Conservation (phyloP, 2,797 vertebrate species). For the Poecile montanus region DNA sequence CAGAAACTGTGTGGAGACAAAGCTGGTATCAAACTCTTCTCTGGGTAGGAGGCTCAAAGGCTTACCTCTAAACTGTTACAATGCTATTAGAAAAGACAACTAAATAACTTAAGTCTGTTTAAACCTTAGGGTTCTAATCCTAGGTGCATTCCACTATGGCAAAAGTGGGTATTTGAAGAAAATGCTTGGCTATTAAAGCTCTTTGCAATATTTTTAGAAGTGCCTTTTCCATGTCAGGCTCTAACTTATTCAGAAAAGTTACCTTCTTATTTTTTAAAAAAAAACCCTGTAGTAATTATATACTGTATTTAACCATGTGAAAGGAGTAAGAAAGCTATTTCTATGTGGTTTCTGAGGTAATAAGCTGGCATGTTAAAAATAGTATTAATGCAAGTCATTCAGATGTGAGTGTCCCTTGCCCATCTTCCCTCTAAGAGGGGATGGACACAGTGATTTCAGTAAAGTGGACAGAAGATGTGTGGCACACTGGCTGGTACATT, state of each 20-base stretch:
- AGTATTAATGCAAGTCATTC: conserved; percentile 31
- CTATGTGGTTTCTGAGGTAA: conserved; percentile 62
- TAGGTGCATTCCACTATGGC: conserved; percentile 4
- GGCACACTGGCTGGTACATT: background rate
- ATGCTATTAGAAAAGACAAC: background rate
- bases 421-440: background rate
- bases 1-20: background rate
- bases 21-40: background rate
- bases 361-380: conserved; percentile 39
- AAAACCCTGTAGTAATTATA: conserved; percentile 24
- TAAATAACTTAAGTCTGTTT: conserved; percentile 4
- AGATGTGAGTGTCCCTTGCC: background rate
- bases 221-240: background rate
- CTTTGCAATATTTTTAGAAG: conserved; percentile 3
- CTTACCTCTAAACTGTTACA: background rate
- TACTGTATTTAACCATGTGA: conserved; percentile 25
- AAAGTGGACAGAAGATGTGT: background rate
- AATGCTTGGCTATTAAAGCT: background rate
- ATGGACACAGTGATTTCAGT: background rate
- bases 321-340: conserved; percentile 45
- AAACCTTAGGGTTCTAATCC: conserved; percentile 10
- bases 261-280: conserved; percentile 4
- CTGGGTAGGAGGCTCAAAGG: background rate
- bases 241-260: conserved; percentile 5
- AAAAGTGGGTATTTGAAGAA: background rate